These are phyloP conservation scores for Dryomyza anilis DNA, from an alignment of 2,888 invertebrate species.

Conservation along the genomic window DNA sequence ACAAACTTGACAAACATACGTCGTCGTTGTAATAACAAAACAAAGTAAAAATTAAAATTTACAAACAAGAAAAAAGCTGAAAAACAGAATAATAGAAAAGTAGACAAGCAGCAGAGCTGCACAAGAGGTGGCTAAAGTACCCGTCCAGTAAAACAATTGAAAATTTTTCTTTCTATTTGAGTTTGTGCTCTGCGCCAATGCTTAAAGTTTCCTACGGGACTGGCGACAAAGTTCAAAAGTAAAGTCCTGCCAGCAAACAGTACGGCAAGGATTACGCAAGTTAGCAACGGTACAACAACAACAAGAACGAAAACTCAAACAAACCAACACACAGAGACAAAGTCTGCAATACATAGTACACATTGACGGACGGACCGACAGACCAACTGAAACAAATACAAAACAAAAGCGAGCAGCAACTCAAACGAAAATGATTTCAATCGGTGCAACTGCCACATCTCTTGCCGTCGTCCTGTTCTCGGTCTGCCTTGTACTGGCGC, in stretches of 20 bases:
- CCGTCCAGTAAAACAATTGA: not conserved
- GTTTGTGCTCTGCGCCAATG: not conserved
- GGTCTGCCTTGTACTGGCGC: not conserved
- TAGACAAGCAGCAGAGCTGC: not conserved
- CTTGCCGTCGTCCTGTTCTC: not conserved
- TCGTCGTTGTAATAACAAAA: not conserved
- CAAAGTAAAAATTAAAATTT: not conserved
- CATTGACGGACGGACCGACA: not conserved
- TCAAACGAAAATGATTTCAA: not conserved
- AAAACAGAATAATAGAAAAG: not conserved
- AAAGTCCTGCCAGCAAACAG: not conserved
- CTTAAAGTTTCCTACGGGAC: not conserved
- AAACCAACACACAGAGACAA: not conserved
- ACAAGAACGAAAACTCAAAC: not conserved
- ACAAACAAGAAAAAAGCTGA: not conserved
- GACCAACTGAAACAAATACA: not conserved
- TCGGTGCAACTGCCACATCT: not conserved
- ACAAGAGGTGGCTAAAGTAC: not conserved
- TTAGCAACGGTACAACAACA: not conserved
- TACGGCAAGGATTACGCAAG: not conserved
- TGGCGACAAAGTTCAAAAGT: not conserved
- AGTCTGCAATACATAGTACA: not conserved
- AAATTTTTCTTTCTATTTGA: conserved; percentile 10
- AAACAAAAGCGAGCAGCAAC: not conserved
- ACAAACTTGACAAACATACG: not conserved